These are phyloP conservation scores for Sula dactylatra DNA, from an alignment of 2,113 vertebrate genomes.

Conservation along the genomic window DNA sequence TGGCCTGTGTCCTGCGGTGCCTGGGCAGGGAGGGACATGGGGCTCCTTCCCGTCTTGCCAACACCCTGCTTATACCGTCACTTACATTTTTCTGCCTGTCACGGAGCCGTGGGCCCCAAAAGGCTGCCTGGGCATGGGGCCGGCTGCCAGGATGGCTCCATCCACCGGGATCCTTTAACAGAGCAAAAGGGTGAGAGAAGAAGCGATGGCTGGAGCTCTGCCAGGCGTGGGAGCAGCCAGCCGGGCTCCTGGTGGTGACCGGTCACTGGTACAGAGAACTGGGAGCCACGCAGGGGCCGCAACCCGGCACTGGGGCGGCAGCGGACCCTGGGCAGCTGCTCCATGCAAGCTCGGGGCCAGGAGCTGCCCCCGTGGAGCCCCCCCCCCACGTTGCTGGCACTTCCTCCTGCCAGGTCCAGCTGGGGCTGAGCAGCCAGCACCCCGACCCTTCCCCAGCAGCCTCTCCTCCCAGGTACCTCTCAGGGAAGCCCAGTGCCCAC, in stretches of 20 bases:
- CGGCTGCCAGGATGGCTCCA: not conserved
- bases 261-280: not conserved
- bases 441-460: not conserved
- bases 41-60: not conserved
- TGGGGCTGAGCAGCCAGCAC: not conserved
- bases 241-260: not conserved
- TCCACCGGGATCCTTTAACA: not conserved
- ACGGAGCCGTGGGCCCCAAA: not conserved
- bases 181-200: not conserved
- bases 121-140: rapidly evolving
- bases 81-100: not conserved
- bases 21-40: not conserved
- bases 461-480: not conserved
- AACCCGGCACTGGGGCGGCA: not conserved
- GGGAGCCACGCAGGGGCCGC: not conserved
- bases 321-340: not conserved
- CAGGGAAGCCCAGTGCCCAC: not conserved
- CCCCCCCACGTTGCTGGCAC: not conserved
- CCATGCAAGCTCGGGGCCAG: too few relatives aligned
- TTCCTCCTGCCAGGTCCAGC: not conserved
- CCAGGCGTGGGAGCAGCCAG: rapidly evolving
- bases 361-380: too few relatives aligned
- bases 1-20: not conserved
- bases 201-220: rapidly evolving
- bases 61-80: not conserved